Evolutionary conservation across 92 coral and sea anemone genomes (phyloP), one percentile per base, ranked within the genome.

Genomic region (Phenganax subtilis): DNA sequence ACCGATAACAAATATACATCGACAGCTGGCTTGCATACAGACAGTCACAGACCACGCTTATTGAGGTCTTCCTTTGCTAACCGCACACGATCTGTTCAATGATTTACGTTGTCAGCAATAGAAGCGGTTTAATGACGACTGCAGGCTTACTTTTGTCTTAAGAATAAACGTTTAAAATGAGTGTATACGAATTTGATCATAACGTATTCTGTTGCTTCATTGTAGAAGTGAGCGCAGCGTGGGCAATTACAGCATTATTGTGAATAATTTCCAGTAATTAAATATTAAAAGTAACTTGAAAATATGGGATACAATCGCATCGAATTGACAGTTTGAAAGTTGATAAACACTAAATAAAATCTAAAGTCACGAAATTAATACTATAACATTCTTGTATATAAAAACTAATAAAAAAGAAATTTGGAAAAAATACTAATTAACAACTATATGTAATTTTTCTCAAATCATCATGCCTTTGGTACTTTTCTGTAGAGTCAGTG

Each of bases 201-300:
- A 64, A 17, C 67, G 10, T 29, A 10, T 79, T 78, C 82, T 20
- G 47, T 78, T 62, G 29, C 83, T 63, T 79, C 65, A 79, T 79
- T 63, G n/a, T 44, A 51, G 15, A 14, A 12, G 53, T 47, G 27
- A 31, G 71, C 37, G 57, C 60, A 60, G 62, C 74, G 73, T n/a
- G 72, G 73, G 83, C 72, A 59, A 52, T 52, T 15, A 25, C 71
- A 37, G 62, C n/a, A 54, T 52, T 51, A 51, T 47, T 62, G 51
- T 79, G 83, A 63, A 79, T 79, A 79, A 79, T 79, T 79, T 63
- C 72, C 72, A 47, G 83, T 79, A 10, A 79, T 79, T 79, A 79
- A 79, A 63, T 79, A 63, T 79, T 79, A 79, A 79, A 54, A n/a
- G 6, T 8, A 31, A 58, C 55, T 16, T 58, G 20, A 9, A 58